phyloP scores from a whole-genome alignment of 2,797 vertebrate genomes.

The Sciaenops ocellatus region DNA sequence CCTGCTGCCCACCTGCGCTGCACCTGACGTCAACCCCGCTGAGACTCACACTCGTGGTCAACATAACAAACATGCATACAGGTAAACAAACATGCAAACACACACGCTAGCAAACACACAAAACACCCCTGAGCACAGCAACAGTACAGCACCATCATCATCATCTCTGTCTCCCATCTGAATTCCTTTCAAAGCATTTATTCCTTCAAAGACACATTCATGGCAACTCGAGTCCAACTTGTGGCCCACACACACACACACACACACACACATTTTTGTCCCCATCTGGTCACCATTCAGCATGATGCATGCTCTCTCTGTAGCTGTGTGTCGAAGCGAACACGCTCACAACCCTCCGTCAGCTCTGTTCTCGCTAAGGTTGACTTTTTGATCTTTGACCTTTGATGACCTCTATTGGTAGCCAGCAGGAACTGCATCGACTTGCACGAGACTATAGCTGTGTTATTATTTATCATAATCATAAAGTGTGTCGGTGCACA shows the following conservation, averaged over 20 bases:
- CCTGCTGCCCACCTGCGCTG: conserved; percentile 74
- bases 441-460: neutral
- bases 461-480: neutral
- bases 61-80: conserved; percentile 40
- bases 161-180: conserved; percentile 63
- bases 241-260: conserved; percentile 49
- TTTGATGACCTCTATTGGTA: conserved; percentile 53
- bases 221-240: conserved; percentile 54
- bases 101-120: conserved; percentile 18
- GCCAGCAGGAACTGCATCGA: conserved; percentile 8
- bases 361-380: conserved; percentile 28
- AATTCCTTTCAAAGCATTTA: conserved; percentile 71
- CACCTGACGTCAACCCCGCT: conserved; percentile 71
- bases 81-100: conserved; percentile 15
- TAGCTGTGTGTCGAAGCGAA: conserved; percentile 72
- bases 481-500: neutral
- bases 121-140: conserved; percentile 36
- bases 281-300: conserved; percentile 81
- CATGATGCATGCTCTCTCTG: conserved; percentile 67
- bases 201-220: conserved; percentile 68
- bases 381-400: conserved; percentile 50
- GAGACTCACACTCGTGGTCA: conserved; percentile 51
- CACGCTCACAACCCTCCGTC: conserved; percentile 61
- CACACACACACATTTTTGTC: conserved; percentile 64
- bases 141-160: conserved; percentile 49